Evolutionary conservation across 2,797 vertebrate species (phyloP), one percentile per base, ranked within the genome.

Genomic region (Pseudocheirus occidentalis): DNA sequence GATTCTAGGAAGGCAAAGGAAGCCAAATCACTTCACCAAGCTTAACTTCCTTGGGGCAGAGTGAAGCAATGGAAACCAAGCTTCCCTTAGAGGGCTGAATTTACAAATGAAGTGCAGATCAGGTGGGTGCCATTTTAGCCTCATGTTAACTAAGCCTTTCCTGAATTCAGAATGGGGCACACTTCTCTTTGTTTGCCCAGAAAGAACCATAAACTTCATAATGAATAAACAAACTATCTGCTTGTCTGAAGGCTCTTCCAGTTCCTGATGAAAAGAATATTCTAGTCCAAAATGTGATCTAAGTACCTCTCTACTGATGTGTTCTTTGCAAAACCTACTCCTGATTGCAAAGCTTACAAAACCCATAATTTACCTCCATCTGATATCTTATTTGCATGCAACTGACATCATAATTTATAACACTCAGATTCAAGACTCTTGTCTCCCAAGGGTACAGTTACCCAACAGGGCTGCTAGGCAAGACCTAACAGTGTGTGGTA

Each of bases 211-310:
- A 81, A 81, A 46, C 73, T 24, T 3, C 46, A 81, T 46, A 81
- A 46, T 81, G 73, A 27, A 73, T 21, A 40, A 73, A 81, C 40
- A 40, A 73, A 81, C 40, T 81, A 3, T 81, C 21, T n/a, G 34
- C n/a, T 81, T 27, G 40, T 10, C 73, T 46, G 73, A 81, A 81
- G 73, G 24, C 21, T 31, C 90, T 55, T 90, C 28, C 16, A 29
- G 12, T 95, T 81, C 92, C 93, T 92, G 93, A 96, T 90, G 9
- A 46, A 62, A 93, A 58, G 28, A 56, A 91, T 13, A 31, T 31
- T n/a, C 34, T 31, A 40, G 54, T 57, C 54, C 1, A 62, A 54
- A 66, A 91, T 93, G 59, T 1, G 1, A 53, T 91, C 3, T 7
- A 91, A 87, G 14, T 31, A 9, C 5, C 40, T n/a, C 31, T 92